These are phyloP conservation scores for Saccopteryx leptura DNA, from an alignment of 2,113 vertebrate genomes.

Conservation along the genomic window DNA sequence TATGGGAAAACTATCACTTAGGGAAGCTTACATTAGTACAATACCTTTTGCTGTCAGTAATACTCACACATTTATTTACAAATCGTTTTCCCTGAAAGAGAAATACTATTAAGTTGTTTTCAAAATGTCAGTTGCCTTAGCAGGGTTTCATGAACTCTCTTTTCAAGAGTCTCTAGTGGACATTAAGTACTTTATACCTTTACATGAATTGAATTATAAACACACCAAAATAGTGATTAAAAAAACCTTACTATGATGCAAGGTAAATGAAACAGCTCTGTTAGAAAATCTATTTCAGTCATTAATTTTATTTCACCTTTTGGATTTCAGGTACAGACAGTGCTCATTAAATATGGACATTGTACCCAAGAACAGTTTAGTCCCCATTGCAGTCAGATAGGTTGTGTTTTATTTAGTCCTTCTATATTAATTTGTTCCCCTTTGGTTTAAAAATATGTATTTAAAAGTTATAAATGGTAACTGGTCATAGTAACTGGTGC, in stretches of 20 bases:
- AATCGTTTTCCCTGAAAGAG: not conserved
- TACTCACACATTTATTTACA: not conserved
- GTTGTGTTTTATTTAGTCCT: not conserved
- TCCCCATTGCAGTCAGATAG: not conserved
- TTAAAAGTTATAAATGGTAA: slow-evolving; percentile 63
- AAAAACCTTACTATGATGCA: not conserved
- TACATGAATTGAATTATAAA: not conserved
- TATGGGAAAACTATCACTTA: not conserved
- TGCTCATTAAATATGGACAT: not conserved
- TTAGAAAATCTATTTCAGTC: not conserved
- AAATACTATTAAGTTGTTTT: not conserved
- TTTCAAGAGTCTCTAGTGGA: not conserved
- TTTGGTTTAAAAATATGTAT: slow-evolving; percentile 65
- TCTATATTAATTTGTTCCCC: not conserved
- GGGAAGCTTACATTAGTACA: not conserved
- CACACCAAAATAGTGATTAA: not conserved
- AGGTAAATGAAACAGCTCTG: not conserved
- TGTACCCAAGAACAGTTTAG: not conserved
- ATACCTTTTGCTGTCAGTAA: not conserved
- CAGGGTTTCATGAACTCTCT: not conserved
- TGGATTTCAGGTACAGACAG: not conserved
- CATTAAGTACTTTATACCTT: not conserved
- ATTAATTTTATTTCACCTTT: not conserved
- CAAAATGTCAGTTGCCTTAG: not conserved
- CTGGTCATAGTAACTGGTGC: slow-evolving; percentile 59